Evolutionary conservation across 37 sponge, comb jelly and placozoan species (phyloP), one percentile per base, ranked within the genome.

Genomic region (Spongia lamella): DNA sequence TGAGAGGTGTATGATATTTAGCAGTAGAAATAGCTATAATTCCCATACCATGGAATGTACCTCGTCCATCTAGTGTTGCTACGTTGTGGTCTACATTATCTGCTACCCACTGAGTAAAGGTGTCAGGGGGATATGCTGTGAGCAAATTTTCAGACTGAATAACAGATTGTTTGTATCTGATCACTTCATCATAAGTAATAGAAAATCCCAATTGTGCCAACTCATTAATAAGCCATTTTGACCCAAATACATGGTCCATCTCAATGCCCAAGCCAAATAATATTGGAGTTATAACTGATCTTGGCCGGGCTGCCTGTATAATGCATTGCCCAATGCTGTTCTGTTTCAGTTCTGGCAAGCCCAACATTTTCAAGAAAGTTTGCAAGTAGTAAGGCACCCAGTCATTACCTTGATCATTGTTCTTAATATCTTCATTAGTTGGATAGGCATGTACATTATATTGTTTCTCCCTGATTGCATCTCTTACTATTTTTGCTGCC

Each of bases 171-270:
- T 78, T 65, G 53, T 65, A 78, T 27, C 56, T 67, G 17, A 29
- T 43, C 5, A 66, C 68, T 32, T 77, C 78, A 33, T 64, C 67
- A 52, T 77, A 77, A 56, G 57, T 43, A 17, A 58, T 47, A 3
- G 40, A 54, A 7, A 56, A 69, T 7, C 70, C 71, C 4, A 66
- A 66, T 6, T 25, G 58, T 25, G 50, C 3, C 52, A 78, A 25
- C 53, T 40, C 5, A 47, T 78, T 26, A 11, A 78, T 65, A 27
- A 79, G 69, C 70, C 70, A 79, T 38, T 43, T 69, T 53, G 80
- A 79, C 21, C 70, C 70, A 69, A 68, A 79, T 20, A 53, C 39
- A 54, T 79, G 70, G 26, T 79, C 70, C 40, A 79, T n/a, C 40
- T 79, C 60, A 16, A 80, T 20, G 7, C 50, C 64, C 4, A 71